Evolutionary conservation across 2,888 invertebrate genomes (phyloP), one percentile per base, ranked within the genome.

Genomic region (Apoda limacodes): DNA sequence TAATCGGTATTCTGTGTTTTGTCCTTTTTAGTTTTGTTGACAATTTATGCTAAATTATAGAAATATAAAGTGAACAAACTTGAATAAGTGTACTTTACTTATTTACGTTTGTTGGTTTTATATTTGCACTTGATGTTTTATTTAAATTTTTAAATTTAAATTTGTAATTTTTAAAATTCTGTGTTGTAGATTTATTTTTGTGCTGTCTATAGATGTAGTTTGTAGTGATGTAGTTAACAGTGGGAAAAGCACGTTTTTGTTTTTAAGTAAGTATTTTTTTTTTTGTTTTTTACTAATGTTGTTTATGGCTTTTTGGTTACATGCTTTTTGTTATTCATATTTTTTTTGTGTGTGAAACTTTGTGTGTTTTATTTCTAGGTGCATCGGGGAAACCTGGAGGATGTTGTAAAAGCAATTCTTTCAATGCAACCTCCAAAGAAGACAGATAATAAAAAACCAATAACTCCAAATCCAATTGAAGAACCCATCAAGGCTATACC

Each of bases 321-420:
- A 25, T 34, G 5, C 11, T 34, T 37, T 32, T 31, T 31, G 37
- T 29, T 13, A 28, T 24, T 28, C 33, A 13, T 25, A 12, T 32
- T 40, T 35, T 37, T 33, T 20, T 25, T 25, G 10, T 17, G 32
- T 26, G 30, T 22, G 28, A 13, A 10, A 34, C 26, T 13, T 32
- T 32, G 39, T n/a, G n/a, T n/a, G n/a, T n/a, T n/a, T n/a, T 7
- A 17, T 37, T 64, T 61, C 32, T 60, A 87, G 86, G 71, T 85
- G 13, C 86, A 87, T 42, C 80, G 85, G 30, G 85, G 85, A 2
- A 69, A 80, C 35, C 54, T 86, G 27, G 70, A 78, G 43, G 76
- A 83, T 32, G 66, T 70, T 38, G 68, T 70, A 20, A 83, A 68
- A 48, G 62, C 60, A 22, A 72, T 74, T 37, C 56, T 72, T n/a